Evolutionary conservation across 2,888 invertebrate species (phyloP), one percentile per base, ranked within the genome.

Genomic region (Thereva unica): DNA sequence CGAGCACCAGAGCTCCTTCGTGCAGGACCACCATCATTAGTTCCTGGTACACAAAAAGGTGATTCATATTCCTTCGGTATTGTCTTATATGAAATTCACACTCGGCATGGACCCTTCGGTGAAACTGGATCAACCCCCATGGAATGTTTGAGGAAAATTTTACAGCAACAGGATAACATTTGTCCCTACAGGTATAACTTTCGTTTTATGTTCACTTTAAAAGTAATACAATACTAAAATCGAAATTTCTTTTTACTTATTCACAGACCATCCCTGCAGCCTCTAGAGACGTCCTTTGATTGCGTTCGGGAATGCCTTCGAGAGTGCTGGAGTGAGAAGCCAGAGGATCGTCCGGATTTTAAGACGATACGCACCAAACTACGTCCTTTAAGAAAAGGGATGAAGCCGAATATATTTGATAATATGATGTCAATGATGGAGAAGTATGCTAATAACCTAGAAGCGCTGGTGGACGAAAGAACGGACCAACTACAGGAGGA

Each of bases 381-480:
- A 41, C 85, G 95, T 49, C 93, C 93, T 0, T 83, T 96, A 67
- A 83, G 92, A 64, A 91, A 93, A 78, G 95, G 95, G 76, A 91
- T 96, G 96, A 93, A 94, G 80, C 89, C 93, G 12, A 97, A 97
- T 80, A 96, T 97, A 74, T 93, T 97, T 75, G 97, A 97, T 80
- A 97, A 97, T 77, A 96, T 97, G 95, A 93, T 97, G 86, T 91
- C 92, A 0, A 95, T 97, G 88, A 95, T 97, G 95, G 97, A 97
- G 79, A 95, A 95, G 77, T 97, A 97, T 77, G 95, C 96, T 8
- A 95, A 92, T 75, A 97, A 97, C 80, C 84, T 97, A 74, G 97
- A 97, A 80, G 93, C 89, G 0, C 83, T 97, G 3, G 97, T 97
- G 0, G 95, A 95, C 76, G 96, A 97, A 78, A 85, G 96, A 67